A percentile compares a stretch with the other conserved stretches of the same genome.
Conservation (phyloP, 2,888 invertebrate genomes). For the Agrenia bidenticulata region DNA sequence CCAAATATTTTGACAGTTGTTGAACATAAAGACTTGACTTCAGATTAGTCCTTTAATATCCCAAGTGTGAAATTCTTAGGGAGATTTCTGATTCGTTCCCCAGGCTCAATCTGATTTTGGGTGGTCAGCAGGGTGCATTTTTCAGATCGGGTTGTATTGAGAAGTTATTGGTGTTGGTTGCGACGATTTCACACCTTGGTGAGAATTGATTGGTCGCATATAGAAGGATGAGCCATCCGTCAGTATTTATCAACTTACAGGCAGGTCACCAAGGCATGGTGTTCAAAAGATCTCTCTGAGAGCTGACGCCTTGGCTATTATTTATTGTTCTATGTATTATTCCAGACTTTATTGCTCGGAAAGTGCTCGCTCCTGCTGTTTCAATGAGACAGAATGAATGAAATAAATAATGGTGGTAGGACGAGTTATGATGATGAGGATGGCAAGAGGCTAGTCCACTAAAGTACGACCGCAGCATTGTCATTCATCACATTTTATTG, state of each 20-base stretch:
- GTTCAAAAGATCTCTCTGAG: background rate
- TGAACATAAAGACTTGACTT: background rate
- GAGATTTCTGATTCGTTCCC: too few species aligned
- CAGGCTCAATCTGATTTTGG: too few species aligned
- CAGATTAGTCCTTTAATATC: too few species aligned
- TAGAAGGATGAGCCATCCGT: background rate
- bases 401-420: background rate
- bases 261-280: background rate
- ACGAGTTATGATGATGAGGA: background rate
- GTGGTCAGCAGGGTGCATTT: slow-evolving; percentile 10
- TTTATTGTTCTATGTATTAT: background rate
- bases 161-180: background rate
- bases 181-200: slow-evolving; percentile 14
- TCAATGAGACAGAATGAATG: background rate
- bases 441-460: background rate
- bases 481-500: background rate
- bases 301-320: background rate
- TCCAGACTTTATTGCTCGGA: background rate
- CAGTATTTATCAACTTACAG: background rate
- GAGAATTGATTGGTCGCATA: slow-evolving; percentile 20
- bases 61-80: too few species aligned
- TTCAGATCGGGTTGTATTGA: background rate
- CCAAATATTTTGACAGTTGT: slow-evolving; percentile 11
- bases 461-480: background rate
- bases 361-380: background rate